Base-by-base conservation (phyloP, 2,797 vertebrate genomes). In the Clarias platycephalus region DNA sequence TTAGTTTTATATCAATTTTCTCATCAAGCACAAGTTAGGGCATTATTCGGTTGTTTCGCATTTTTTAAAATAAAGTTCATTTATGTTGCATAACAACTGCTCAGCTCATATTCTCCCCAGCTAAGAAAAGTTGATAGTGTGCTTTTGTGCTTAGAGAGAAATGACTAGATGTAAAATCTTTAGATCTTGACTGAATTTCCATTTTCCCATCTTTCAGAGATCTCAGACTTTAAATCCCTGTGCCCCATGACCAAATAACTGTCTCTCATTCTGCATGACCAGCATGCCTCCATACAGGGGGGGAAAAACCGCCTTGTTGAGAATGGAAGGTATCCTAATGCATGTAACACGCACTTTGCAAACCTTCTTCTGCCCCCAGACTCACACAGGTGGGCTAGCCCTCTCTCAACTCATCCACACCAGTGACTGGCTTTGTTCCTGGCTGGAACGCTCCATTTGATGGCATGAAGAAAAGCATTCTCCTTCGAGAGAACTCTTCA, bases 1-100 rank as follows among this genome's bases (percentile, higher is more conserved):
- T 58, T 76, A 60, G 2, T 37, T 78, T 78, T n/a, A 58, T 58
- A 76, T 24, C 1, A 22, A 24, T 37, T 78, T 62, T 1, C 20
- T 60, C 10, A 77, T 28, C 53, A 22, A 5, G 18, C 22, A 31
- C 64, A 34, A 75, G 70, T 49, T 34, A 62, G 60, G 28, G 20
- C 49, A 78, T 84, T 75, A 81, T 66, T 71, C 92, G 89, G 70
- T 89, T 89, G 88, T 89, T 92, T 92, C 90, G 90, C 91, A 91
- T 90, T 88, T 88, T 76, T 89, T 81, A 91, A 10, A 91, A 93
- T 94, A 91, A 94, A 93, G 89, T 90, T 91, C 91, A 91, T 58
- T 58, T 57, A 58, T 22, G 57, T 76, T 57, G 53, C 28, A 34
- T 28, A 74, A 31, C 6, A 57, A 31, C 10, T 24, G 18, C 85